A percentile compares a stretch with the other conserved stretches of the same genome.
Evolutionary conservation across 2,888 invertebrate species (phyloP).

Genomic region (Ophioninae sp.): DNA sequence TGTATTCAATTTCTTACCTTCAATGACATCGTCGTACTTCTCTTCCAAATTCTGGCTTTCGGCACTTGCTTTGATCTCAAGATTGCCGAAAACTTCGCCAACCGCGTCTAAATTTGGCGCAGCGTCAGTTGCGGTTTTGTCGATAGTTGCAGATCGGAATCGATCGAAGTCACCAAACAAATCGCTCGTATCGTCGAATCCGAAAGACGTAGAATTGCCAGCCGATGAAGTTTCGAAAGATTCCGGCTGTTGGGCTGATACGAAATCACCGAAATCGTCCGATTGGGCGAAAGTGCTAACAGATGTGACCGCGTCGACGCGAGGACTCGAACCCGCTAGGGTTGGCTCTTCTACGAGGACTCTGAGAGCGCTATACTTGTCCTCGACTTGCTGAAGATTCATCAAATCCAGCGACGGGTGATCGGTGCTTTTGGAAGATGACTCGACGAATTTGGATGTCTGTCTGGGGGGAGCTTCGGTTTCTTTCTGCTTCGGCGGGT

Average conservation of each 20-base stretch:
- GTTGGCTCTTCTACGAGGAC: conserved; percentile 75
- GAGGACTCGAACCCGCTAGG: conserved; percentile 41
- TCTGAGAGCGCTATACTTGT: conserved; percentile 81
- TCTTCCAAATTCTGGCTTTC: conserved; percentile 68
- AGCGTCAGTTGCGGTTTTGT: conserved; percentile 53
- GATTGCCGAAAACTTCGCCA: conserved; percentile 74
- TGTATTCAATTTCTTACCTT: conserved; percentile 67
- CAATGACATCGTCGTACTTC: conserved; percentile 69
- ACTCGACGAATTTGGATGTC: conserved; percentile 49
- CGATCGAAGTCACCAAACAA: conserved; percentile 74
- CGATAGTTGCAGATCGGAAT: conserved; percentile 65
- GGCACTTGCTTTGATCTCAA: conserved; percentile 70
- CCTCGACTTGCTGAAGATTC: conserved; percentile 78
- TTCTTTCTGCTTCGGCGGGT: conserved; percentile 67
- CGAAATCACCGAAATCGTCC: conserved; percentile 82
- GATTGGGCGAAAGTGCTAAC: conserved; percentile 62
- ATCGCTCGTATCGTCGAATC: conserved; percentile 66
- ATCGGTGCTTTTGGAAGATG: conserved; percentile 24
- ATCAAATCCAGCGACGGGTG: conserved; percentile 74
- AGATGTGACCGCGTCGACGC: conserved; percentile 58
- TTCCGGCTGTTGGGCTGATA: conserved; percentile 76
- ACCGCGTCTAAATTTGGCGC: conserved; percentile 63
- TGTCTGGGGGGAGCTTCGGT: conserved; percentile 38
- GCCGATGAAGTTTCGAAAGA: conserved; percentile 51
- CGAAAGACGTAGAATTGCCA: conserved; percentile 43